Percentiles rank a stretch among this genome's conserved stretches.
Conservation (phyloP, 2,888 invertebrate genomes). For the Brachypalpus laphriformis region DNA sequence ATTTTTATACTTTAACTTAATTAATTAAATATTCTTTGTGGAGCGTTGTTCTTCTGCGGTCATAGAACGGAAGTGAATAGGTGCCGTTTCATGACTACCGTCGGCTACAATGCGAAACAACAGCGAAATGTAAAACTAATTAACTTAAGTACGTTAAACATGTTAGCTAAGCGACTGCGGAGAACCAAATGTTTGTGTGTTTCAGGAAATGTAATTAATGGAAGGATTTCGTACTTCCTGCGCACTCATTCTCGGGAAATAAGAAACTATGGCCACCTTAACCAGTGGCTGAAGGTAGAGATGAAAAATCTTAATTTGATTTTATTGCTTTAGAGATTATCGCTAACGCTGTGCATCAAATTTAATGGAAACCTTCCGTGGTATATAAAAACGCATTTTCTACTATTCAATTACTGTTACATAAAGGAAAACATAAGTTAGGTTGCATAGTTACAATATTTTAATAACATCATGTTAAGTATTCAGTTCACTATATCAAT, state of each 20-base stretch:
- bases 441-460: not conserved
- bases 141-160: slow-evolving; percentile 57
- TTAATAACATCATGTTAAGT: not conserved
- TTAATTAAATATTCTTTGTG: slow-evolving; percentile 61
- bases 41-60: slow-evolving; percentile 6
- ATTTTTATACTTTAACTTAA: slow-evolving; percentile 50
- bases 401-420: not conserved
- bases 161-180: slow-evolving; percentile 23
- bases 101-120: slow-evolving; percentile 9
- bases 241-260: not conserved
- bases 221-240: slow-evolving; percentile 11
- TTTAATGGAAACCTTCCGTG: not conserved
- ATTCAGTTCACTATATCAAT: not conserved
- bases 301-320: not conserved
- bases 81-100: slow-evolving; percentile 23
- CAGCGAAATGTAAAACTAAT: slow-evolving; percentile 52
- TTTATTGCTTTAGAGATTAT: not conserved
- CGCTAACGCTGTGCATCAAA: not conserved
- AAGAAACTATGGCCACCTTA: slow-evolving; percentile 12
- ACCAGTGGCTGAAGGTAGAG: not conserved
- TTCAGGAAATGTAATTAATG: slow-evolving; percentile 24
- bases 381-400: not conserved
- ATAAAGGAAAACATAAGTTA: too few relatives aligned
- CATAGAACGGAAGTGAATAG: slow-evolving; percentile 14
- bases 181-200: slow-evolving; percentile 1